Percentiles rank a stretch among this genome's conserved stretches.
Conservation (phyloP, 2,888 invertebrate genomes). For the Marronus borbonicus region DNA sequence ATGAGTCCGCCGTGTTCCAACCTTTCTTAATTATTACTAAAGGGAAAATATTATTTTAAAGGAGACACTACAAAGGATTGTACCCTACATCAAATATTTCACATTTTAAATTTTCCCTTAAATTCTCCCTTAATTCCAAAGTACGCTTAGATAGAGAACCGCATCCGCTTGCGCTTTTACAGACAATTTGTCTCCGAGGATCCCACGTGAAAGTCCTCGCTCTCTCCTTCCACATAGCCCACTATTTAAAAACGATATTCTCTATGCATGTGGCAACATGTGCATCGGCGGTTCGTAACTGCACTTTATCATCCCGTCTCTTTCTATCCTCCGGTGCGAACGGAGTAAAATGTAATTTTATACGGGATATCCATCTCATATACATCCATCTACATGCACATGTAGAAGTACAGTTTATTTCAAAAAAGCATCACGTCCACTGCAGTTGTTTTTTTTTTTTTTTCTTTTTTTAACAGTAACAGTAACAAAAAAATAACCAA, state of each 20-base stretch:
- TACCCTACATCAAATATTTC: too few species aligned
- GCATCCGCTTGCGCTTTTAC: not conserved
- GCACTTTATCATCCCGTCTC: not conserved
- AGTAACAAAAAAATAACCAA: not conserved
- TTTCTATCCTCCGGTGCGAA: not conserved
- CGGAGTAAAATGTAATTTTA: too few species aligned
- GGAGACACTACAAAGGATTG: too few species aligned
- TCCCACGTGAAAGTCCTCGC: conserved; percentile 4
- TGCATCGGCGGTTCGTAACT: not conserved
- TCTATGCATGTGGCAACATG: conserved; percentile 27
- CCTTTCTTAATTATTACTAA: too few species aligned
- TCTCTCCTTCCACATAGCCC: not conserved
- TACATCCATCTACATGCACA: too few species aligned
- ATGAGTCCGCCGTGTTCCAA: too few species aligned
- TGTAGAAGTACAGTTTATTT: not conserved
- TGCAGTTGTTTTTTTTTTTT: not conserved
- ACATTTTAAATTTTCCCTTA: too few species aligned
- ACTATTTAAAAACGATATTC: conserved; percentile 16
- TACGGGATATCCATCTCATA: too few species aligned
- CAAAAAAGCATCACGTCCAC: conserved; percentile 4
- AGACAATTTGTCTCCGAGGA: conserved; percentile 9
- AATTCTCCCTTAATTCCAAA: too few species aligned
- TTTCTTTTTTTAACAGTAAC: not conserved
- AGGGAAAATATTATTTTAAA: too few species aligned
- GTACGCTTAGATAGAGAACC: too few species aligned